These are phyloP conservation scores for Drosophila stalkeri DNA, from an alignment of 2,888 invertebrate species.

Conservation along the genomic window DNA sequence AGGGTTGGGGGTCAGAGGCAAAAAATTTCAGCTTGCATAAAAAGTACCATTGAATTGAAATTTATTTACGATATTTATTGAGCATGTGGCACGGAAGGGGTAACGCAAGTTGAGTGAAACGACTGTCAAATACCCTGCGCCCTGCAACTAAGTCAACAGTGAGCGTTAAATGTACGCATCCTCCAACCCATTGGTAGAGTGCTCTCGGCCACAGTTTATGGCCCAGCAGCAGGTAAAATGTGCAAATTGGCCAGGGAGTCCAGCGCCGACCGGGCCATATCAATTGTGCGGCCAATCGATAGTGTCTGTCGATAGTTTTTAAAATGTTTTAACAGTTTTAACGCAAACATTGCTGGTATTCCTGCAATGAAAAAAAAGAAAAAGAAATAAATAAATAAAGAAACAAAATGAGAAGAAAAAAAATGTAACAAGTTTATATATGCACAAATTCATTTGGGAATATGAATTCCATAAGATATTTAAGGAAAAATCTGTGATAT, in stretches of 20 bases:
- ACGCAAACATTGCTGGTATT: background rate
- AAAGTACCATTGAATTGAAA: constrained; percentile 62
- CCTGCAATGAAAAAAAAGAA: background rate
- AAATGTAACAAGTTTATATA: background rate
- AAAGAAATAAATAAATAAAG: background rate
- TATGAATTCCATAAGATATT: background rate
- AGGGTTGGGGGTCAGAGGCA: background rate
- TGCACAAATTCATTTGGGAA: background rate
- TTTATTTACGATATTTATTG: constrained; percentile 68
- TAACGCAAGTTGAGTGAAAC: background rate
- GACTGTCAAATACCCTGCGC: constrained; percentile 34
- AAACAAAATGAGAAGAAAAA: background rate
- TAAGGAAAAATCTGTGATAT: background rate
- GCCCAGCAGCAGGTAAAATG: constrained; percentile 45
- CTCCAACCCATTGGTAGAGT: background rate
- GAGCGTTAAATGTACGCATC: constrained; percentile 23
- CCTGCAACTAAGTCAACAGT: constrained; percentile 38
- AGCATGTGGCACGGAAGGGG: constrained; percentile 28
- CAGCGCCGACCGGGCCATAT: background rate
- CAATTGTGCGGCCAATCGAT: constrained; percentile 7
- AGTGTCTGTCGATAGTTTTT: constrained; percentile 8
- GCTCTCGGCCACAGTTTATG: constrained; percentile 47
- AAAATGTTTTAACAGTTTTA: background rate
- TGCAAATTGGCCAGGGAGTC: constrained; percentile 4
- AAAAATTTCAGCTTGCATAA: constrained; percentile 40